Evolutionary conservation across 2,797 vertebrate genomes (phyloP), one percentile per base, ranked within the genome.

Genomic region (Triplophysa yarkandensis): DNA sequence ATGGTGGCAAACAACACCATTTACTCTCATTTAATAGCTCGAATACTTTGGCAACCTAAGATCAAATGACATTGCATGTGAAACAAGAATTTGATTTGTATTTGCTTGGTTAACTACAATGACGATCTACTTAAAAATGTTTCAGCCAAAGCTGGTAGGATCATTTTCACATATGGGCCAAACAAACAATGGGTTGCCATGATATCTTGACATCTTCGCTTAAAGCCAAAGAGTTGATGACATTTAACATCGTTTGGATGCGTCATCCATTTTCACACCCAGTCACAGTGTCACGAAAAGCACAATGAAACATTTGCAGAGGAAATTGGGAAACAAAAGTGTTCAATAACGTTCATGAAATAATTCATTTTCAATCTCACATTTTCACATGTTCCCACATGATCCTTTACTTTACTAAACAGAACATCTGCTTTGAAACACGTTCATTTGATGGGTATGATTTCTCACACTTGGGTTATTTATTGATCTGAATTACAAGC

Each of bases 131-230:
- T 67, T 74, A 64, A 72, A 77, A 63, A 74, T 72, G 77, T 78
- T 76, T 80, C 79, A 70, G 50, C 50, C 27, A 74, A 74, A 78
- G 76, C 71, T 74, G 82, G 82, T 82, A 80, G 68, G 77, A 85
- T 83, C 71, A 68, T 41, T 76, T 85, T 80, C 79, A 78, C 80
- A 84, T 84, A 55, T 58, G 82, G 82, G 82, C 73, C 76, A 82
- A 76, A 85, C 74, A 82, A 85, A 82, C 80, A 85, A 63, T 61
- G 54, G 48, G 82, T 80, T 79, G 75, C 79, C 78, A 74, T 81
- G 80, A 79, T 74, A 80, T 78, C 39, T 61, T 63, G 70, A 81
- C 61, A 58, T 74, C 48, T 80, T 82, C 44, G 23, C 76, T 71
- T 65, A 52, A 60, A 73, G 68, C 68, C 76, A 74, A 54, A 78